Evolutionary conservation across 2,888 invertebrate genomes (phyloP).

Genomic region (Drosophila mimica): DNA sequence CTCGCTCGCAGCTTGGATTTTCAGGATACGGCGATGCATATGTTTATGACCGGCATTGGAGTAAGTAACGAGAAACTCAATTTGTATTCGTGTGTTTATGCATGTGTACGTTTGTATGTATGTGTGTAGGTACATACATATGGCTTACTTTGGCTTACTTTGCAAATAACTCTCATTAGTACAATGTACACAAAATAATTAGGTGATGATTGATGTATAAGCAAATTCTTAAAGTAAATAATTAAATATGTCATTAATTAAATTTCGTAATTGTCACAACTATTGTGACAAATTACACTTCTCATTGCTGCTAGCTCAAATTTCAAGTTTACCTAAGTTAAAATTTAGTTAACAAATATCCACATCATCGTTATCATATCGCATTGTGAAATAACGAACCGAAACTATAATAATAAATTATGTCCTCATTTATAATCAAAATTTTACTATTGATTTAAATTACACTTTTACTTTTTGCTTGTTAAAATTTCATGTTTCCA

Average conservation of each 20-base stretch:
- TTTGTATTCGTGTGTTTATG: not conserved
- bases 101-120: not conserved
- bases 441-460: too few species aligned
- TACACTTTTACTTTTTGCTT: too few species aligned
- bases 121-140: not conserved
- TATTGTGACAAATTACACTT: not conserved
- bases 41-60: conserved; percentile 80
- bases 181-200: not conserved
- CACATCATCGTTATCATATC: not conserved
- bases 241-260: not conserved
- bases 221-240: not conserved
- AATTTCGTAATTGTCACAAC: not conserved
- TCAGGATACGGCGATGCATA: conserved; percentile 82
- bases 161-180: not conserved
- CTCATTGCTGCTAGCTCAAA: not conserved
- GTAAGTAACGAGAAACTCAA: conserved; percentile 60
- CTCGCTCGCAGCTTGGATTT: conserved; percentile 80
- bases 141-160: not conserved
- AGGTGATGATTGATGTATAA: not conserved
- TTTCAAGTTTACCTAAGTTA: not conserved
- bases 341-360: not conserved
- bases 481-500: too few species aligned
- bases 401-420: not conserved
- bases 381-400: not conserved
- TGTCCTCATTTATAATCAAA: too few species aligned